Conservation (phyloP, 1,140 invertebrate genomes). For the Hylaeus anthracinus region DNA sequence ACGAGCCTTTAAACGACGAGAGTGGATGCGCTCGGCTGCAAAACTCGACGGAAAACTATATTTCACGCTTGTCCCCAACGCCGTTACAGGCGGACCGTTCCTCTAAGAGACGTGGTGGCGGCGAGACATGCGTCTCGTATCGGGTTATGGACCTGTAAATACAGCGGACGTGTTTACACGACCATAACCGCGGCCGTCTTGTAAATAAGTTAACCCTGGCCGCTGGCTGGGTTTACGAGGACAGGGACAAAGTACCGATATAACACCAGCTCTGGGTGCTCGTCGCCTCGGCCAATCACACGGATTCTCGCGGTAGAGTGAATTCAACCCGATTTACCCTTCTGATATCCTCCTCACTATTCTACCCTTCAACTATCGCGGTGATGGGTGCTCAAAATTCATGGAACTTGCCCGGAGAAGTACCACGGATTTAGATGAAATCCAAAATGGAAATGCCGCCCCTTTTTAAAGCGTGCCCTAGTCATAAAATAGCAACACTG, state of each 20-base stretch:
- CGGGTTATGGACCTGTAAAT: conserved; percentile 67
- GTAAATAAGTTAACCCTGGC: conserved; percentile 66
- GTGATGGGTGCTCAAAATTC: too few relatives aligned
- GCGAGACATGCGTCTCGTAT: conserved; percentile 56
- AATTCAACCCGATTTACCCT: conserved; percentile 45
- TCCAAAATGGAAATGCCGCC: too few relatives aligned
- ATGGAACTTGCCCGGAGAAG: too few relatives aligned
- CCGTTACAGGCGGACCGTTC: conserved; percentile 36
- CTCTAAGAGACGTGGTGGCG: conserved; percentile 38
- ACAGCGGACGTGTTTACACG: conserved; percentile 67
- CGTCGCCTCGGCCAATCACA: conserved; percentile 21
- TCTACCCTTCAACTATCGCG: too few relatives aligned
- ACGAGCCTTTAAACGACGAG: conserved; percentile 6
- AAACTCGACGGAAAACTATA: conserved; percentile 28
- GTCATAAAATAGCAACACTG: conserved; percentile 1
- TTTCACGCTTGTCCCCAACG: conserved; percentile 49
- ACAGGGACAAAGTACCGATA: conserved; percentile 62
- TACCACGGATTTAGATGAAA: too few relatives aligned
- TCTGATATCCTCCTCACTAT: neutral
- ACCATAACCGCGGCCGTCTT: conserved; percentile 63
- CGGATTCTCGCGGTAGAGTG: conserved; percentile 10
- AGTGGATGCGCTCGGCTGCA: conserved; percentile 15
- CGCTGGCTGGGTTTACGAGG: conserved; percentile 61
- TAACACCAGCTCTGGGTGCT: conserved; percentile 22
- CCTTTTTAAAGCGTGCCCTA: too few relatives aligned